A percentile compares a stretch with the other conserved stretches of the same genome.
Evolutionary conservation across 2,113 vertebrate genomes (phyloP).

Genomic region (Rhinolophus ferrumequinum): DNA sequence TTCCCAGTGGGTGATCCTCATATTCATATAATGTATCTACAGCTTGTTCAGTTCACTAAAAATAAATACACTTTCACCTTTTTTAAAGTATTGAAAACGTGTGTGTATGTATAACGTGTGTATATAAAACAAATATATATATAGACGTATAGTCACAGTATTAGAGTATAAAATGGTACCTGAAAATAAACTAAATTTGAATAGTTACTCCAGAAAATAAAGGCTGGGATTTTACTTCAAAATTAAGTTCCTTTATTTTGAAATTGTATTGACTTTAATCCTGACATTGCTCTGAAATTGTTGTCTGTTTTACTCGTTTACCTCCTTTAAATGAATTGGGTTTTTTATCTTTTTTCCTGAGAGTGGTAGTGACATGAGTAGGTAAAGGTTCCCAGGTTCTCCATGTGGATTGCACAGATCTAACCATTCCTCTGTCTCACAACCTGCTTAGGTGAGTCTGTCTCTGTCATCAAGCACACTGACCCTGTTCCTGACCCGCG

Average conservation of each 20-base stretch:
- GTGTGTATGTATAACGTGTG: background rate
- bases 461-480: slow-evolving; percentile 98
- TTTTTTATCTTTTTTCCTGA: background rate
- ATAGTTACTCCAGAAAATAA: slow-evolving; percentile 28
- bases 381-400: background rate
- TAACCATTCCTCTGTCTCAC: background rate
- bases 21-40: background rate
- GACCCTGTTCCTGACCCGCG: slow-evolving; percentile 98
- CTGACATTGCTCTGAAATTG: background rate
- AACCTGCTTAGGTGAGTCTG: slow-evolving; percentile 92
- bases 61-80: background rate
- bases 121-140: background rate
- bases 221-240: slow-evolving; percentile 21
- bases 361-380: background rate
- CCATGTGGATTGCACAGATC: background rate
- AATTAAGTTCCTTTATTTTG: slow-evolving; percentile 24
- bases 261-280: background rate
- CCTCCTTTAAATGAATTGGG: background rate
- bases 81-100: background rate
- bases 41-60: background rate
- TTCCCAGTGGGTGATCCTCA: background rate
- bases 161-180: background rate
- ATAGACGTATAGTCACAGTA: background rate
- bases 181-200: slow-evolving; percentile 18
- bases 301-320: background rate